Conservation (phyloP, 2,888 invertebrate species). For the Noctua janthe region DNA sequence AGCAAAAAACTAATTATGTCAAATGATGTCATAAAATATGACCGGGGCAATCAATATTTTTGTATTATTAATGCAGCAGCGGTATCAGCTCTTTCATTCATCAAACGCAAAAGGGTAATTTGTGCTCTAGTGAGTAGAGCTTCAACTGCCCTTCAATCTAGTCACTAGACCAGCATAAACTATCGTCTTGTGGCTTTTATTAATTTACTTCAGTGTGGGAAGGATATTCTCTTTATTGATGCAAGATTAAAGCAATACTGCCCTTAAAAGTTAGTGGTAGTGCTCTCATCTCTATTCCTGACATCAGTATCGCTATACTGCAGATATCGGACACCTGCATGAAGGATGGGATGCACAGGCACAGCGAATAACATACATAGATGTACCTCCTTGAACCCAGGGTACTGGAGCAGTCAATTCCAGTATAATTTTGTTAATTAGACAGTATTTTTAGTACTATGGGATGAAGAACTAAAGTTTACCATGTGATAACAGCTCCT, state of each 20-base stretch:
- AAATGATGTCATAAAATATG: conserved; percentile 37
- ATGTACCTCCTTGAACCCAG: not conserved
- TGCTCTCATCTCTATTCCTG: not conserved
- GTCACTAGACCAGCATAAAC: not conserved
- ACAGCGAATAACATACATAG: not conserved
- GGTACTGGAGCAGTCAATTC: not conserved
- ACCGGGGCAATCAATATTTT: conserved; percentile 51
- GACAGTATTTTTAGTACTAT: not conserved
- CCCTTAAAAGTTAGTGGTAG: not conserved
- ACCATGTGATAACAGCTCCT: not conserved
- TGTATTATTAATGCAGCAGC: conserved; percentile 18
- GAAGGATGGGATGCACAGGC: not conserved
- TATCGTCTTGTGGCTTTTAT: not conserved
- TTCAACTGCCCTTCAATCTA: not conserved
- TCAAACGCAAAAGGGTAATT: not conserved
- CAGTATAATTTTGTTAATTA: not conserved
- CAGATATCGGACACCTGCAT: not conserved
- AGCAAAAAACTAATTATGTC: conserved; percentile 39
- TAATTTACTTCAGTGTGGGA: not conserved
- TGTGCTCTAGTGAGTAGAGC: not conserved
- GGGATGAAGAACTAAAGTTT: not conserved
- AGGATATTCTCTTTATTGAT: not conserved
- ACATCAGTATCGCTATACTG: too few relatives aligned
- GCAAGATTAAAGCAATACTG: not conserved
- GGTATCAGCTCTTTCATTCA: not conserved